These are phyloP conservation scores for Andricus grossulariae DNA, from an alignment of 1,140 invertebrate genomes.

Conservation along the genomic window DNA sequence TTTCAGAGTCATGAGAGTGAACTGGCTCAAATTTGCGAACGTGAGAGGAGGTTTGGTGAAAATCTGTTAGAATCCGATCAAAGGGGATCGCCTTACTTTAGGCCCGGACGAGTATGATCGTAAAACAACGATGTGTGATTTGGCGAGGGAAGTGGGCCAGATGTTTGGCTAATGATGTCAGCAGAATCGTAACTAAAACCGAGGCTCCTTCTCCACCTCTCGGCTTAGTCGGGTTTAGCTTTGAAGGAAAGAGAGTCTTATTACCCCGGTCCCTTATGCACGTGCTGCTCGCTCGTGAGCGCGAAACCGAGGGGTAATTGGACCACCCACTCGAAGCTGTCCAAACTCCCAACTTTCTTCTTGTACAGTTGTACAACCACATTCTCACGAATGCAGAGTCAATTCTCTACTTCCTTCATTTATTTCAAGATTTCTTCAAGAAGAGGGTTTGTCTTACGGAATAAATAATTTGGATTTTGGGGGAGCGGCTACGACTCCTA, in stretches of 20 bases:
- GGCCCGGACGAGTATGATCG: conserved; percentile 40
- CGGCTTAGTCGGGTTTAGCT: conserved; percentile 58
- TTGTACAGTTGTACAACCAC: conserved; percentile 43
- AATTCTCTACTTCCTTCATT: conserved; percentile 28
- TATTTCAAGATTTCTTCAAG: neutral
- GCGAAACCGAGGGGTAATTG: conserved; percentile 72
- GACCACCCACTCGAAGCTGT: conserved; percentile 68
- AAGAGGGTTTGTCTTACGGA: conserved; percentile 49
- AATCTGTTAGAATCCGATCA: conserved; percentile 50
- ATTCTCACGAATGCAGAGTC: neutral
- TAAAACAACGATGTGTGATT: conserved; percentile 53
- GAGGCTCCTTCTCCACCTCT: conserved; percentile 54
- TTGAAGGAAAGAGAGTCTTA: conserved; percentile 68
- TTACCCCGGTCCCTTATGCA: conserved; percentile 64
- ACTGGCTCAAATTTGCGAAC: conserved; percentile 42
- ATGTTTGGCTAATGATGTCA: conserved; percentile 76
- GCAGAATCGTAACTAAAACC: conserved; percentile 74
- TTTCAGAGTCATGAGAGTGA: neutral
- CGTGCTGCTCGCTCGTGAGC: conserved; percentile 65
- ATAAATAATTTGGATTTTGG: conserved; percentile 53
- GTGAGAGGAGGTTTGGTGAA: conserved; percentile 44
- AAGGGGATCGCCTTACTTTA: conserved; percentile 40
- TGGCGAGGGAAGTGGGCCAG: conserved; percentile 67
- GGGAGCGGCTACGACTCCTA: no score
- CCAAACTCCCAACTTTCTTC: conserved; percentile 43